These are phyloP conservation scores for Cryptoprocta ferox DNA, from an alignment of 2,797 vertebrate genomes.

Conservation along the genomic window DNA sequence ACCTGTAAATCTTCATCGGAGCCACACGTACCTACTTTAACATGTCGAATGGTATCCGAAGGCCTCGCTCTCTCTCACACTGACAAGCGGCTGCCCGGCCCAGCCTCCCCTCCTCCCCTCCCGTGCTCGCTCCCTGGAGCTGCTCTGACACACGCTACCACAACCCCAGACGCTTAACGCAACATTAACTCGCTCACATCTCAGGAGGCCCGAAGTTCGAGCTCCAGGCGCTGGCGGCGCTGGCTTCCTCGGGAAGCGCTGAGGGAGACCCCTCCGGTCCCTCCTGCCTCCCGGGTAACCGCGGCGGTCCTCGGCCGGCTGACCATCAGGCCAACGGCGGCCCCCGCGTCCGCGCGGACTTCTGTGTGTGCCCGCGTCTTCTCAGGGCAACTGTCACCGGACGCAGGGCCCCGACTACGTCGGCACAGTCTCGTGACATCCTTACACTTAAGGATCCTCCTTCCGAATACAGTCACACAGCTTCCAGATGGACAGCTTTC, in stretches of 20 bases:
- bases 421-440: background rate
- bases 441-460: background rate
- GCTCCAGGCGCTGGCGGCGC: background rate
- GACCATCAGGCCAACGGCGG: background rate
- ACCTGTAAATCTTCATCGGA: background rate
- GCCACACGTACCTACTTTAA: background rate
- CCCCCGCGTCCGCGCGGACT: rapidly evolving
- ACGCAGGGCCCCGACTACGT: background rate
- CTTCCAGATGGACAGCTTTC: rapidly evolving
- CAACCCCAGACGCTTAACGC: background rate
- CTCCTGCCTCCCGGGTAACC: background rate
- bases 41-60: background rate
- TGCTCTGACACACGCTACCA: background rate
- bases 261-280: background rate
- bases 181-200: background rate
- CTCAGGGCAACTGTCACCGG: background rate
- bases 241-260: too few species aligned
- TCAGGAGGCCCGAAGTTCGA: background rate
- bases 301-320: rapidly evolving
- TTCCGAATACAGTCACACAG: background rate
- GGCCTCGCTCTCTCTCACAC: background rate
- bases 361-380: too few species aligned
- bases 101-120: background rate
- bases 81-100: background rate
- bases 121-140: background rate